Evolutionary conservation across 2,797 vertebrate genomes (phyloP).

Genomic region (Pelochelys cantorii): DNA sequence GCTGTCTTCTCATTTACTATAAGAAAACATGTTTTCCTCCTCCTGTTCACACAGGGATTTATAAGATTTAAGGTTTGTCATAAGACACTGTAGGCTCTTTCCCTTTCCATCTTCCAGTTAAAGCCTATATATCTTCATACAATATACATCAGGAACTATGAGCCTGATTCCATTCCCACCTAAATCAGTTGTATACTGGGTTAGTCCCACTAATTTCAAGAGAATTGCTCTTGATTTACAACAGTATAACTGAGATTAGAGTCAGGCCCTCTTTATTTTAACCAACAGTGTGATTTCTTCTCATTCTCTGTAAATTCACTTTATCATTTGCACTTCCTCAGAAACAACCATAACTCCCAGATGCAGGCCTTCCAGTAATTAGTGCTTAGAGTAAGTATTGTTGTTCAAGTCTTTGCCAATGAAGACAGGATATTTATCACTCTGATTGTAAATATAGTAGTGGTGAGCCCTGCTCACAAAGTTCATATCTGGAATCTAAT

Average conservation of each 20-base stretch:
- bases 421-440: background rate
- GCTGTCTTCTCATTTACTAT: background rate
- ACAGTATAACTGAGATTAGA: background rate
- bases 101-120: conserved; percentile 23
- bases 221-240: background rate
- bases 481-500: background rate
- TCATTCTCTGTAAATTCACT: background rate
- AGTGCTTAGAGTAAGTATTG: background rate
- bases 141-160: conserved; percentile 16
- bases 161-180: background rate
- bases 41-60: background rate
- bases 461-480: background rate
- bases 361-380: background rate
- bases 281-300: background rate
- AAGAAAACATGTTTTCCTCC: background rate
- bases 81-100: background rate
- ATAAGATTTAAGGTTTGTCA: background rate
- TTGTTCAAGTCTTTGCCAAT: background rate
- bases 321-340: background rate
- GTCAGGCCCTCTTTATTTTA: background rate
- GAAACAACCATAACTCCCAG: background rate
- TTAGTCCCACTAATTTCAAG: background rate
- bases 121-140: conserved; percentile 54
- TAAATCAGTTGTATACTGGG: background rate
- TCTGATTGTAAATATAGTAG: background rate